A percentile compares a stretch with the other conserved stretches of the same genome.
Evolutionary conservation across 2,113 vertebrate genomes (phyloP).

Genomic region (Australoheros scitulus): DNA sequence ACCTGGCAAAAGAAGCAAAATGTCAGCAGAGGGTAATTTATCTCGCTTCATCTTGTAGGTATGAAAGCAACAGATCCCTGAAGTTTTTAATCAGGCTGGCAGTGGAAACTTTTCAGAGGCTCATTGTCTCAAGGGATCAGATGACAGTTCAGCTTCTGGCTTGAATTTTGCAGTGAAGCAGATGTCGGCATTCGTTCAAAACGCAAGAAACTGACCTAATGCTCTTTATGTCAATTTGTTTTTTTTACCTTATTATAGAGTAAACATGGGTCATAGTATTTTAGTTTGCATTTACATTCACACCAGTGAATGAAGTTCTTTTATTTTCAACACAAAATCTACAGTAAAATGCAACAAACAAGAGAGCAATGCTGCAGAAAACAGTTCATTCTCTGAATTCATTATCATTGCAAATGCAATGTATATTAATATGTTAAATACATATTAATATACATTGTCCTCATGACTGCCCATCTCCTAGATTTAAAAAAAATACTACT

Average conservation of each 20-base stretch:
- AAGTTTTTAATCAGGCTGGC: conserved; percentile 49
- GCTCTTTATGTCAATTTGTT: conserved; percentile 23
- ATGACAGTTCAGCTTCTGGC: conserved; percentile 36
- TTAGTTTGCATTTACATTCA: not conserved
- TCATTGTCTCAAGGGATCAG: conserved; percentile 54
- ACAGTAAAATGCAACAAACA: too few species aligned
- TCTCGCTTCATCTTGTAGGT: conserved; percentile 41
- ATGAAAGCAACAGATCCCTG: conserved; percentile 24
- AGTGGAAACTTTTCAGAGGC: conserved; percentile 54
- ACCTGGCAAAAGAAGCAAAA: conserved; percentile 43
- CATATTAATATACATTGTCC: too few species aligned
- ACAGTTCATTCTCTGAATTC: too few species aligned
- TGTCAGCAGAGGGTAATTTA: conserved; percentile 48
- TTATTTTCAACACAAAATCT: too few species aligned
- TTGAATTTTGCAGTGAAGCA: conserved; percentile 30
- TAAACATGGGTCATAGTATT: not conserved
- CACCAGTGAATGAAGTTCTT: too few species aligned
- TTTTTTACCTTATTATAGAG: not conserved
- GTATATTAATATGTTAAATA: too few species aligned
- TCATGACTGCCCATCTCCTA: accelerated
- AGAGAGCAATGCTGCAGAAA: too few species aligned
- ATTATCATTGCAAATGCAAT: too few species aligned
- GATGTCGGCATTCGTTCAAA: conserved; percentile 56
- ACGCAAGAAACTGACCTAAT: conserved; percentile 61
- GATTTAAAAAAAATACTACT: not conserved